Percentiles rank a stretch among this genome's conserved stretches.
These are phyloP conservation scores for Pollenia amentaria DNA, from an alignment of 2,888 invertebrate species.

Conservation along the genomic window DNA sequence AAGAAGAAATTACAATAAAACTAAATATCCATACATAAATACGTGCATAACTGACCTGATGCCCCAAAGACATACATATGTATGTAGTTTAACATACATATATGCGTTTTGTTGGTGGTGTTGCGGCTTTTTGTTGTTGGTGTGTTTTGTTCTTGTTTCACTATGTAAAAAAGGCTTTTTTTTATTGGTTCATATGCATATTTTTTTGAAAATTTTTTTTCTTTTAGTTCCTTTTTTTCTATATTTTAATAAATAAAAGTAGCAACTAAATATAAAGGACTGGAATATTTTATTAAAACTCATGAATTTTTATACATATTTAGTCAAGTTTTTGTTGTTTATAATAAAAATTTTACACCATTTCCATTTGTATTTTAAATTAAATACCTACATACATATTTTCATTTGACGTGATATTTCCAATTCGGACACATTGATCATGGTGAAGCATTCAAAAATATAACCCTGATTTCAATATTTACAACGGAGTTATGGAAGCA, in stretches of 20 bases:
- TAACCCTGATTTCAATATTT: too few relatives aligned
- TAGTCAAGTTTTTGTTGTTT: not conserved
- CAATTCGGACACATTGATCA: too few relatives aligned
- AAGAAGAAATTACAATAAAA: conserved; percentile 45
- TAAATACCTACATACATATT: too few relatives aligned
- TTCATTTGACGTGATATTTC: too few relatives aligned
- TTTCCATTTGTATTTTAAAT: not conserved
- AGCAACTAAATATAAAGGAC: conserved; percentile 22
- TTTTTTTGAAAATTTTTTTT: not conserved
- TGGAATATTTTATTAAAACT: conserved; percentile 44
- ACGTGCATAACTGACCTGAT: conserved; percentile 61
- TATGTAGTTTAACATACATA: too few relatives aligned
- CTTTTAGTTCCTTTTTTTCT: not conserved
- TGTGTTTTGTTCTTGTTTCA: conserved; percentile 27
- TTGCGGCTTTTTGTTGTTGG: conserved; percentile 13
- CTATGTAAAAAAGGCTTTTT: conserved; percentile 26
- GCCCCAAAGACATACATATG: conserved; percentile 70
- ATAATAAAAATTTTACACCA: not conserved
- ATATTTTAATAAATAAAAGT: not conserved
- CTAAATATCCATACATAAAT: conserved; percentile 30
- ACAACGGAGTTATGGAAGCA: too few relatives aligned
- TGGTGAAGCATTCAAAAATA: too few relatives aligned
- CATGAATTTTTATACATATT: conserved; percentile 51
- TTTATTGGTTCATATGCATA: conserved; percentile 31
- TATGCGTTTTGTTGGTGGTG: conserved; percentile 14